Evolutionary conservation across 2,888 invertebrate species (phyloP).

Genomic region (Bursaphelenchus okinawaensis): DNA sequence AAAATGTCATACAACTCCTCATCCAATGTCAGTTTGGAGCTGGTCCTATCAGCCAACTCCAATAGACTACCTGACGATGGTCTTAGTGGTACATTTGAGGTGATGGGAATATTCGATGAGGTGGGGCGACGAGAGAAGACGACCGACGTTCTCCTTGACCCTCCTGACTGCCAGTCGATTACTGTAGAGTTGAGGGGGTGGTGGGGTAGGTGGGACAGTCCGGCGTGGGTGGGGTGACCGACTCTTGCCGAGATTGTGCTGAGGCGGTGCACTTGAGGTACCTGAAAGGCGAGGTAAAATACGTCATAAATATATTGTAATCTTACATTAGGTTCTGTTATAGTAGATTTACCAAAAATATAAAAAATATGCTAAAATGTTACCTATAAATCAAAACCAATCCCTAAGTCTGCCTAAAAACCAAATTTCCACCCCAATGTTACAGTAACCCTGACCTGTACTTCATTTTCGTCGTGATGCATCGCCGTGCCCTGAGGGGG

Average conservation of each 20-base stretch:
- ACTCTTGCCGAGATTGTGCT: neutral
- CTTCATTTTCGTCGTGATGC: neutral
- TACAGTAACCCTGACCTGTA: too few relatives aligned
- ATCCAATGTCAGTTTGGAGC: constrained; percentile 51
- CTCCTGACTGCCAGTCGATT: neutral
- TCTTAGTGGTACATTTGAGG: neutral
- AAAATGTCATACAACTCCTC: constrained; percentile 55
- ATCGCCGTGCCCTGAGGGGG: neutral
- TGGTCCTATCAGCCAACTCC: constrained; percentile 27
- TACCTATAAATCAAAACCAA: too few relatives aligned
- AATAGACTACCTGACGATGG: neutral
- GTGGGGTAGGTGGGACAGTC: neutral
- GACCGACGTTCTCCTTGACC: constrained; percentile 10
- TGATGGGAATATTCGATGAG: neutral
- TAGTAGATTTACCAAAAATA: too few relatives aligned
- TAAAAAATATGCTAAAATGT: too few relatives aligned
- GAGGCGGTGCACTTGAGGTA: neutral
- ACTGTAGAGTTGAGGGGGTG: neutral
- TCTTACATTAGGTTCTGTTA: too few relatives aligned
- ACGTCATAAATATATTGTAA: too few relatives aligned
- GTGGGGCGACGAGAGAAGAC: constrained; percentile 17
- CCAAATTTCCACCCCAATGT: too few relatives aligned
- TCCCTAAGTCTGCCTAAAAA: too few relatives aligned
- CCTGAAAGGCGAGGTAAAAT: too few relatives aligned
- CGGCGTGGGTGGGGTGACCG: neutral